Evolutionary conservation across 1,140 invertebrate genomes (phyloP).

Genomic region (Drosophila carrolli): DNA sequence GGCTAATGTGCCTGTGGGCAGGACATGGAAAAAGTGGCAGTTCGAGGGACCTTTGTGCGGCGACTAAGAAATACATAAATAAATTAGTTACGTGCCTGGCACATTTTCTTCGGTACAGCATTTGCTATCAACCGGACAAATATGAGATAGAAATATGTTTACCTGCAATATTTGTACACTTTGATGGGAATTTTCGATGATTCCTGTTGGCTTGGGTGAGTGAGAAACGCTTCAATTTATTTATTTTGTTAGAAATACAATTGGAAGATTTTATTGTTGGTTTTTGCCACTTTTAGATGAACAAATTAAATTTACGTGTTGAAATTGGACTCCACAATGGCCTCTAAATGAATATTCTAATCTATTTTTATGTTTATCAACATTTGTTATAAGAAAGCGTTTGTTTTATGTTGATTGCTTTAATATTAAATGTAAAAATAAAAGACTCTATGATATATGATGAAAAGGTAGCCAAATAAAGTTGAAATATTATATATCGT

Average conservation of each 20-base stretch:
- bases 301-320: neutral
- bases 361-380: neutral
- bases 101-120: neutral
- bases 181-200: constrained; percentile 43
- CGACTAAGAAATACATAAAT: constrained; percentile 73
- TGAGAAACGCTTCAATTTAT: constrained; percentile 17
- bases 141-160: constrained; percentile 37
- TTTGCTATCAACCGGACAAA: constrained; percentile 26
- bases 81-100: constrained; percentile 73
- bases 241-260: neutral
- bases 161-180: constrained; percentile 23
- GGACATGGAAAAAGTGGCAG: constrained; percentile 47
- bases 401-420: no score
- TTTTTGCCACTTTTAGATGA: neutral
- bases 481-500: neutral
- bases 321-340: neutral
- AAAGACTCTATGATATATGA: no score
- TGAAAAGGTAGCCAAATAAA: neutral
- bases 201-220: neutral
- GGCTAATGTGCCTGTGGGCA: constrained; percentile 76
- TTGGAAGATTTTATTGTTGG: neutral
- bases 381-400: neutral
- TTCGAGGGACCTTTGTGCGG: constrained; percentile 56
- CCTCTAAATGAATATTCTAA: no score
- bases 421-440: no score